These are phyloP conservation scores for Anneissia japonica DNA, from an alignment of 35 echinoderm and acorn worm species.

Conservation along the genomic window DNA sequence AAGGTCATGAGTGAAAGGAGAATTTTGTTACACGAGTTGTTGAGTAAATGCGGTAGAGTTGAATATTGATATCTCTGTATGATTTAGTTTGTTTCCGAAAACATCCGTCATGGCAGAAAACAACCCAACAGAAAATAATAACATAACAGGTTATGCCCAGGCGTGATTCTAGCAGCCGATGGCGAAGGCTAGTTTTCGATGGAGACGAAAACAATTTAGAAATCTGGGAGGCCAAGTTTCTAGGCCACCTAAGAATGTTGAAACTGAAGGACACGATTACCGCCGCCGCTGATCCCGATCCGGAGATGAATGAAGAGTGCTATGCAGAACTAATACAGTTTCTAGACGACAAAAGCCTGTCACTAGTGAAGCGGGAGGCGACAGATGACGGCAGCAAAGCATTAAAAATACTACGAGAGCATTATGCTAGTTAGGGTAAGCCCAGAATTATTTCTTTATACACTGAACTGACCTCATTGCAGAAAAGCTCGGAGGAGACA, in stretches of 20 bases:
- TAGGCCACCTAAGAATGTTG: not conserved
- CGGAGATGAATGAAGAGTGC: not conserved
- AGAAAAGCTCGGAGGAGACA: slow-evolving; percentile 9
- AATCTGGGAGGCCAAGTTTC: slow-evolving; percentile 1
- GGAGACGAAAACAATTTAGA: not conserved
- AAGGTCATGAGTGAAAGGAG: too few species aligned
- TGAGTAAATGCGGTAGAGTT: too few species aligned
- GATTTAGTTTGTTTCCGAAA: too few species aligned
- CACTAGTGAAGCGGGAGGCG: slow-evolving; percentile 22
- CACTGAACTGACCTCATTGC: slow-evolving; percentile 18
- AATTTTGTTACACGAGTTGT: too few species aligned
- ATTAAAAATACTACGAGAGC: not conserved
- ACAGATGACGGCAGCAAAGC: slow-evolving; percentile 15
- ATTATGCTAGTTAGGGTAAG: not conserved
- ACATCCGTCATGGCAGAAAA: too few species aligned
- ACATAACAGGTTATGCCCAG: slow-evolving; percentile 45
- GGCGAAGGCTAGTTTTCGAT: slow-evolving; percentile 7
- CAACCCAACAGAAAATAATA: too few species aligned
- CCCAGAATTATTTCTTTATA: not conserved
- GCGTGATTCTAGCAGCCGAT: not conserved
- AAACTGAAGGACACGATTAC: not conserved
- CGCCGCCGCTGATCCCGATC: not conserved
- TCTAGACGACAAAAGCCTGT: slow-evolving; percentile 6
- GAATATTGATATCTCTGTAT: too few species aligned
- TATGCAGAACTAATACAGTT: slow-evolving; percentile 14